phyloP scores from a whole-genome alignment of 2,113 vertebrate species.

The Tamias sibiricus region DNA sequence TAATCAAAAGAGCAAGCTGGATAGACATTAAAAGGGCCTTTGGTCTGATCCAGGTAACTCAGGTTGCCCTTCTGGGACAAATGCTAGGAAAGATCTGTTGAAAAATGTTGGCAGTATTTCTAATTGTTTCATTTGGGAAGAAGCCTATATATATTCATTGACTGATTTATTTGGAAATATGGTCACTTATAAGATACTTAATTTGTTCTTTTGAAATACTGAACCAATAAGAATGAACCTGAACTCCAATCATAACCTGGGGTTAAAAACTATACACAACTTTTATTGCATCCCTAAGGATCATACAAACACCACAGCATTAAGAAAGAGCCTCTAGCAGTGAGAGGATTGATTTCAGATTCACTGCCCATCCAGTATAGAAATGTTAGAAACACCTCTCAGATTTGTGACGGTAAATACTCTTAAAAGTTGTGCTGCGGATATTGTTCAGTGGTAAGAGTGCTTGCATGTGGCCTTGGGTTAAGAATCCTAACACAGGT shows the following conservation, averaged over 20 bases:
- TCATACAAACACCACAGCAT: not conserved
- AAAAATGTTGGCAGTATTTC: conserved; percentile 21
- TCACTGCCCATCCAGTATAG: not conserved
- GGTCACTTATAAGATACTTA: not conserved
- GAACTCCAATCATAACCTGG: not conserved
- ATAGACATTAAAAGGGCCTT: conserved; percentile 7
- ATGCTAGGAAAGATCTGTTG: not conserved
- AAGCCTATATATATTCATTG: not conserved
- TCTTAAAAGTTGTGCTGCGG: not conserved
- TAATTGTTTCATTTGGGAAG: conserved; percentile 30
- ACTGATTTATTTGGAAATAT: conserved; percentile 45
- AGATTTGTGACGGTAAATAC: not conserved
- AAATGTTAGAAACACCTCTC: not conserved
- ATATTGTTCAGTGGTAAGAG: not conserved
- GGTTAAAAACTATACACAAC: not conserved
- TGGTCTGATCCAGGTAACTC: conserved; percentile 35
- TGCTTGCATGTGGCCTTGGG: not conserved
- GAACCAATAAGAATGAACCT: not conserved
- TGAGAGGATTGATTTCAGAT: not conserved
- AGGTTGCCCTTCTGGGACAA: conserved; percentile 30
- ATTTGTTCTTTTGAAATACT: conserved; percentile 50
- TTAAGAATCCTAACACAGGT: not conserved
- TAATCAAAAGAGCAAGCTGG: not conserved
- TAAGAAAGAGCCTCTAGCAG: not conserved
- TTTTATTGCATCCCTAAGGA: not conserved